Evolutionary conservation across 2,888 invertebrate species (phyloP).

Genomic region (Agapostemon virescens): DNA sequence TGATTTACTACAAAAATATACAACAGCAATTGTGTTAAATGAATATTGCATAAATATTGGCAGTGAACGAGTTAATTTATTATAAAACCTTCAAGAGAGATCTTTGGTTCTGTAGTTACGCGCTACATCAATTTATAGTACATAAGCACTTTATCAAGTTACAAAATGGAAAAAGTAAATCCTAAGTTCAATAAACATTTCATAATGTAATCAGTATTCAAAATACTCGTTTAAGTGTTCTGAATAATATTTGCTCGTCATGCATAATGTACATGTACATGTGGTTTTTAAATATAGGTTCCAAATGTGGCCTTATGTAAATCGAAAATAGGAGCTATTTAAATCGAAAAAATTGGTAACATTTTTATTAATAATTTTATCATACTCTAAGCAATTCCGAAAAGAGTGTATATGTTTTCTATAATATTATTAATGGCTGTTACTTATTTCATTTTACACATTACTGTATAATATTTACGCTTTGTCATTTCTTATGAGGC

Average conservation of each 20-base stretch:
- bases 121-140: constrained; percentile 60
- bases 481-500: constrained; percentile 71
- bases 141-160: constrained; percentile 57
- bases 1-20: constrained; percentile 35
- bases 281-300: constrained; percentile 50
- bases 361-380: constrained; percentile 60
- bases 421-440: constrained; percentile 65
- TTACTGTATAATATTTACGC: constrained; percentile 69
- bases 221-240: constrained; percentile 45
- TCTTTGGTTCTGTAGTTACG: constrained; percentile 61
- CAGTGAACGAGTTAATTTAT: constrained; percentile 68
- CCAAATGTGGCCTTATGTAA: constrained; percentile 53
- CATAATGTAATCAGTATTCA: constrained; percentile 43
- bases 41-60: constrained; percentile 66
- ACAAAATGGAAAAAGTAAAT: constrained; percentile 56
- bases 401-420: constrained; percentile 66
- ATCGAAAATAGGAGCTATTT: constrained; percentile 53
- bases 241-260: constrained; percentile 34
- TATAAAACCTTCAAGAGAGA: constrained; percentile 61
- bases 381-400: constrained; percentile 69
- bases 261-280: constrained; percentile 38
- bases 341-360: constrained; percentile 52
- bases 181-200: constrained; percentile 45
- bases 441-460: constrained; percentile 71
- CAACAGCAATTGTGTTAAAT: constrained; percentile 47